phyloP scores from a whole-genome alignment of 2,888 invertebrate species.

The Drosophila anceps region DNA sequence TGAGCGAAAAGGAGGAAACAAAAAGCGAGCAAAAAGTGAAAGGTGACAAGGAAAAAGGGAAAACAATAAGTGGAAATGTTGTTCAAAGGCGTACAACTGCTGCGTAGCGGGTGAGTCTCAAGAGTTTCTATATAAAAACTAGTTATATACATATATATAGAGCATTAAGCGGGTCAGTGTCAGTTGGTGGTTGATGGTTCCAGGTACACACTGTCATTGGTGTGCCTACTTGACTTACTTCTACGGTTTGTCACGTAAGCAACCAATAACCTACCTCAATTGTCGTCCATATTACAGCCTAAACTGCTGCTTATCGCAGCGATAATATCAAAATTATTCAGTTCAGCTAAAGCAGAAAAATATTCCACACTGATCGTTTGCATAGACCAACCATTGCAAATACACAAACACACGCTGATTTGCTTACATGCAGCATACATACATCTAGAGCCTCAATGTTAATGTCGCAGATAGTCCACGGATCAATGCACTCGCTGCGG shows the following conservation, averaged over 20 bases:
- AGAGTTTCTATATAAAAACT: neutral
- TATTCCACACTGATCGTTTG: constrained; percentile 45
- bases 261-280: constrained; percentile 47
- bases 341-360: constrained; percentile 32
- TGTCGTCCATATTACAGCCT: neutral
- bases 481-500: constrained; percentile 65
- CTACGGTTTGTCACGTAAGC: neutral
- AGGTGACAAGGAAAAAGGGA: constrained; percentile 38
- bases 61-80: constrained; percentile 57
- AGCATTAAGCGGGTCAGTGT: constrained; percentile 47
- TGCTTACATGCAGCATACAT: constrained; percentile 14
- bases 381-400: neutral
- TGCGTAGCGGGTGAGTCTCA: constrained; percentile 68
- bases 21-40: constrained; percentile 59
- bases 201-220: constrained; percentile 37
- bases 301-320: constrained; percentile 18
- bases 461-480: constrained; percentile 54
- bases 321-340: neutral
- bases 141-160: constrained; percentile 4
- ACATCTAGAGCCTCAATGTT: constrained; percentile 47
- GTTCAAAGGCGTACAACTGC: constrained; percentile 71
- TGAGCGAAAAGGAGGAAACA: constrained; percentile 15
- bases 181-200: constrained; percentile 28
- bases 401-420: neutral
- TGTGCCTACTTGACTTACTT: constrained; percentile 46